These are phyloP conservation scores for Poeciliopsis prolifica DNA, from an alignment of 2,113 vertebrate species.

Conservation along the genomic window DNA sequence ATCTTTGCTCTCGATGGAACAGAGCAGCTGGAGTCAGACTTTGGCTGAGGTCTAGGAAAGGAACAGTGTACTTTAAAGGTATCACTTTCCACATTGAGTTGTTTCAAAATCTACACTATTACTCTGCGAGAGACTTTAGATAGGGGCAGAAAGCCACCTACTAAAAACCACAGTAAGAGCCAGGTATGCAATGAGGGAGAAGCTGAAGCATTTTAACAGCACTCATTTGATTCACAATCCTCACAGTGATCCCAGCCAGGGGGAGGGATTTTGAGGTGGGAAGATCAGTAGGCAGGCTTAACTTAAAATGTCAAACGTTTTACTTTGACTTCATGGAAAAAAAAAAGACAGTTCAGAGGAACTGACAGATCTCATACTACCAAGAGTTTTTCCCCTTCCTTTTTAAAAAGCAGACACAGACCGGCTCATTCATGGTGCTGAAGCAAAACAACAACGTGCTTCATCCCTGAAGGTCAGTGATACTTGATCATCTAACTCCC, in stretches of 20 bases:
- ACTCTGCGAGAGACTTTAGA: constrained; percentile 25
- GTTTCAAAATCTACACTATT: constrained; percentile 8
- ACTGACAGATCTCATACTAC: constrained; percentile 58
- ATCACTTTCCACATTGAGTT: neutral
- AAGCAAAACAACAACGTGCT: constrained; percentile 71
- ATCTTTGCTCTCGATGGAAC: neutral
- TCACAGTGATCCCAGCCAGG: constrained; percentile 66
- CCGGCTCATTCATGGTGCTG: constrained; percentile 65
- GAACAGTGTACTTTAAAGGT: neutral
- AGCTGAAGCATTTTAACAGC: constrained; percentile 59
- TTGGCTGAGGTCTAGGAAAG: neutral
- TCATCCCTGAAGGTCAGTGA: constrained; percentile 71
- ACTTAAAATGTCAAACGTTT: constrained; percentile 72
- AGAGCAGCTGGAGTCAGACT: neutral
- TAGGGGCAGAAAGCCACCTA: constrained; percentile 19
- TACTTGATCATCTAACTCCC: constrained; percentile 79
- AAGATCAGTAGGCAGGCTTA: constrained; percentile 68
- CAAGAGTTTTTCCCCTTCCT: constrained; percentile 44
- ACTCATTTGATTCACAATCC: constrained; percentile 67
- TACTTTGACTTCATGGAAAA: constrained; percentile 65
- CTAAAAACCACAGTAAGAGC: constrained; percentile 15
- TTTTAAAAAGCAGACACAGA: constrained; percentile 65
- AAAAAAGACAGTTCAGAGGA: constrained; percentile 66
- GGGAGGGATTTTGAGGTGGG: constrained; percentile 67
- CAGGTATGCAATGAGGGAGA: constrained; percentile 24